Conservation (phyloP, 2,888 invertebrate species). For the Papilio gigon region DNA sequence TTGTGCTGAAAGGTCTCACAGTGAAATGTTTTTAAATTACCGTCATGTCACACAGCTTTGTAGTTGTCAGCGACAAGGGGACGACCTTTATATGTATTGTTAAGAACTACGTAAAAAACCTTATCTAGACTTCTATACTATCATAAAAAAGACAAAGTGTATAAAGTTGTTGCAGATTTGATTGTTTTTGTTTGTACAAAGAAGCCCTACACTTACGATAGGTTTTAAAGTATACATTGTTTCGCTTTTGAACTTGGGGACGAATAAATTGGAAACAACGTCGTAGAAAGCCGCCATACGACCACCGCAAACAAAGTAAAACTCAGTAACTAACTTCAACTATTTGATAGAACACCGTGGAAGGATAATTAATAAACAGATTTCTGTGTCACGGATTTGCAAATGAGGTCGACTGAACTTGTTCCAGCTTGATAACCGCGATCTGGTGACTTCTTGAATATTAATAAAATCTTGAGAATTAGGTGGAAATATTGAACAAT, state of each 20-base stretch:
- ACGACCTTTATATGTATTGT: conserved; percentile 14
- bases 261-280: too few relatives aligned
- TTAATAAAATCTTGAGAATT: conserved; percentile 11
- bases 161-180: too few relatives aligned
- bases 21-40: conserved; percentile 65
- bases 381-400: conserved; percentile 26
- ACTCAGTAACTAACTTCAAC: too few relatives aligned
- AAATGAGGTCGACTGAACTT: conserved; percentile 25
- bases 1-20: conserved; percentile 51
- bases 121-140: too few relatives aligned
- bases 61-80: conserved; percentile 12
- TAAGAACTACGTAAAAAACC: background rate
- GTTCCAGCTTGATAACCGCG: conserved; percentile 17
- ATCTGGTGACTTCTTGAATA: conserved; percentile 13
- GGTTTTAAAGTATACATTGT: too few relatives aligned
- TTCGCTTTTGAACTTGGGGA: too few relatives aligned
- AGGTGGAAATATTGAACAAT: background rate
- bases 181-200: too few relatives aligned
- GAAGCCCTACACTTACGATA: too few relatives aligned
- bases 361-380: conserved; percentile 21
- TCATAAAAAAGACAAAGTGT: too few relatives aligned
- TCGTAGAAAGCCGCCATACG: too few relatives aligned
- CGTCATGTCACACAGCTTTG: conserved; percentile 29
- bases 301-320: too few relatives aligned
- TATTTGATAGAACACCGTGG: background rate